Percentiles rank a stretch among this genome's conserved stretches.
Evolutionary conservation across 2,797 vertebrate genomes (phyloP).

Genomic region (Zenarchopterus dispar): DNA sequence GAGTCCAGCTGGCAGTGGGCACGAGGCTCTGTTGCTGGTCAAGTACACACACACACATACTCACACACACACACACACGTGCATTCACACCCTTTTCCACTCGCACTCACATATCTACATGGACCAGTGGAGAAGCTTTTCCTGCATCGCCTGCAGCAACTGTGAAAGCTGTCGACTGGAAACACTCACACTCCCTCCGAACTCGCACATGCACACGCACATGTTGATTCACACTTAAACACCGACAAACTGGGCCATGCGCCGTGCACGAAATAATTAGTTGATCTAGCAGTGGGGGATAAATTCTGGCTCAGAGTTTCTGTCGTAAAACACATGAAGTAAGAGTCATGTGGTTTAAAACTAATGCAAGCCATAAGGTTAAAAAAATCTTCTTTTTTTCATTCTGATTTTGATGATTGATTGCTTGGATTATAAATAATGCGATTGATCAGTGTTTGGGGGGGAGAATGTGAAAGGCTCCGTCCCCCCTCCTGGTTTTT

Average conservation of each 20-base stretch:
- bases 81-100: slow-evolving; percentile 10
- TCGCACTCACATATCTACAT: slow-evolving; percentile 54
- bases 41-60: slow-evolving; percentile 25
- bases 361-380: no score
- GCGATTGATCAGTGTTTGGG: no score
- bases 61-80: slow-evolving; percentile 17
- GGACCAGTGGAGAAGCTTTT: slow-evolving; percentile 64
- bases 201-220: slow-evolving; percentile 22
- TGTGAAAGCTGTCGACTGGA: slow-evolving; percentile 56
- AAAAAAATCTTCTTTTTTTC: background rate
- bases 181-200: slow-evolving; percentile 38
- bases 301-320: slow-evolving; percentile 38
- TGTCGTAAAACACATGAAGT: slow-evolving; percentile 38
- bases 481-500: no score
- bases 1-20: slow-evolving; percentile 68
- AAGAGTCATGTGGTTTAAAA: no score
- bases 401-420: no score
- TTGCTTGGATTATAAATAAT: no score
- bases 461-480: no score
- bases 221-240: slow-evolving; percentile 25
- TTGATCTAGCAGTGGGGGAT: slow-evolving; percentile 42
- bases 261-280: slow-evolving; percentile 62
- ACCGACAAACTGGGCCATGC: slow-evolving; percentile 48
- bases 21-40: slow-evolving; percentile 43
- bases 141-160: slow-evolving; percentile 63